phyloP scores from a whole-genome alignment of 2,113 vertebrate genomes.

The Ictidomys tridecemlineatus region DNA sequence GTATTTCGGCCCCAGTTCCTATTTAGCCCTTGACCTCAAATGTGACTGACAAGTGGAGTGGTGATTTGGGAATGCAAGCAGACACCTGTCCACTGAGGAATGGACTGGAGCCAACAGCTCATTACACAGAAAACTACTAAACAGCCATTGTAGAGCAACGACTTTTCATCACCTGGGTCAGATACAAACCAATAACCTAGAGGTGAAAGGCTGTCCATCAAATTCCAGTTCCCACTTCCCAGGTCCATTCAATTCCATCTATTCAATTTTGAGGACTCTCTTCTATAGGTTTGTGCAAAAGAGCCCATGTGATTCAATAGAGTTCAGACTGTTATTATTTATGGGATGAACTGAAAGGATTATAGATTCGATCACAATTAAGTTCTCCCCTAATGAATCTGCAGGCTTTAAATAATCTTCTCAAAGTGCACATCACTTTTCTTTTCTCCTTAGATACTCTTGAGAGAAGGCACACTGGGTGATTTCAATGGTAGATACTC shows the following conservation, averaged over 20 bases:
- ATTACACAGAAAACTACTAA: constrained; percentile 83
- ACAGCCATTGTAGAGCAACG: constrained; percentile 77
- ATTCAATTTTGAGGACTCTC: constrained; percentile 83
- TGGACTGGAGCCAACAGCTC: constrained; percentile 82
- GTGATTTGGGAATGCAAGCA: constrained; percentile 76
- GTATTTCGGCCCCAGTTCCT: constrained; percentile 69
- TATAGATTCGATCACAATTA: constrained; percentile 84
- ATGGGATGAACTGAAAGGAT: constrained; percentile 83
- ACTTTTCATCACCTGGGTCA: constrained; percentile 86
- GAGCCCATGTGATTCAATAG: constrained; percentile 80
- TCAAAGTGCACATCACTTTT: constrained; percentile 83
- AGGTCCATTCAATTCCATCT: constrained; percentile 81
- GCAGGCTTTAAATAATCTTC: constrained; percentile 84
- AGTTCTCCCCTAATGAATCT: constrained; percentile 82
- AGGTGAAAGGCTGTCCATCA: constrained; percentile 86
- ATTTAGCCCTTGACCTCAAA: constrained; percentile 82
- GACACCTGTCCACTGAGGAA: constrained; percentile 83
- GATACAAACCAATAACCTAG: constrained; percentile 84
- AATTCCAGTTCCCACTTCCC: constrained; percentile 80
- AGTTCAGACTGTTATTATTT: constrained; percentile 83
- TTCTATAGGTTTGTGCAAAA: constrained; percentile 81
- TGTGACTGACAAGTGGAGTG: constrained; percentile 83
- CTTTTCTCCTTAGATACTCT: constrained; percentile 79
- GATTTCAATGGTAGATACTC: constrained; percentile 83
- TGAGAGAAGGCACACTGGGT: constrained; percentile 79